Evolutionary conservation across 2,113 vertebrate species (phyloP).

Genomic region (Calyptomena viridis): DNA sequence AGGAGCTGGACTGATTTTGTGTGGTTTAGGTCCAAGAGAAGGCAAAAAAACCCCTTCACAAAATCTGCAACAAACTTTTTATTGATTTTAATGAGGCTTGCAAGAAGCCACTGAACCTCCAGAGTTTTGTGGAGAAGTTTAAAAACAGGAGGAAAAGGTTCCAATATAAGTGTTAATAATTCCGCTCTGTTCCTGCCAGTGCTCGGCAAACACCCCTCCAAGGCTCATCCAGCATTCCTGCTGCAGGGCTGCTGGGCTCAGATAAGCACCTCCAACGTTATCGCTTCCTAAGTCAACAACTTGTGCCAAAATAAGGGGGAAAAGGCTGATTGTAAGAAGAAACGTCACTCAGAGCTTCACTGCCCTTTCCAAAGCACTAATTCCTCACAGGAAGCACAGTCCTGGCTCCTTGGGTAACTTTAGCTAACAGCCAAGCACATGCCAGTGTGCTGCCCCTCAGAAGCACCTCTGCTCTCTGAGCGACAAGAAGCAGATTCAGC

Average conservation of each 20-base stretch:
- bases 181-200: not conserved
- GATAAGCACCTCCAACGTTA: slow-evolving; percentile 66
- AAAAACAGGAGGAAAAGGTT: slow-evolving; percentile 9
- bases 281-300: slow-evolving; percentile 39
- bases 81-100: slow-evolving; percentile 2
- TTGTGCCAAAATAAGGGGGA: not conserved
- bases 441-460: not conserved
- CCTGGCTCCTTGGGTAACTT: rapidly evolving
- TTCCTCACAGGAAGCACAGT: not conserved
- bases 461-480: not conserved
- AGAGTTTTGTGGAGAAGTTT: not conserved
- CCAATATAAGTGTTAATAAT: not conserved
- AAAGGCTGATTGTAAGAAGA: not conserved
- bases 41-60: not conserved
- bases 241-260: slow-evolving; percentile 21
- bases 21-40: not conserved
- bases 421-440: not conserved
- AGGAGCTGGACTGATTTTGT: not conserved
- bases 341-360: not conserved
- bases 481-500: not conserved
- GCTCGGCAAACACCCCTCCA: not conserved
- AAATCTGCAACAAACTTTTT: slow-evolving; percentile 24
- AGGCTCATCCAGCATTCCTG: not conserved
- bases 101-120: not conserved
- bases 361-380: not conserved